phyloP scores from a whole-genome alignment of 2,113 vertebrate species.

The Callospermophilus lateralis region DNA sequence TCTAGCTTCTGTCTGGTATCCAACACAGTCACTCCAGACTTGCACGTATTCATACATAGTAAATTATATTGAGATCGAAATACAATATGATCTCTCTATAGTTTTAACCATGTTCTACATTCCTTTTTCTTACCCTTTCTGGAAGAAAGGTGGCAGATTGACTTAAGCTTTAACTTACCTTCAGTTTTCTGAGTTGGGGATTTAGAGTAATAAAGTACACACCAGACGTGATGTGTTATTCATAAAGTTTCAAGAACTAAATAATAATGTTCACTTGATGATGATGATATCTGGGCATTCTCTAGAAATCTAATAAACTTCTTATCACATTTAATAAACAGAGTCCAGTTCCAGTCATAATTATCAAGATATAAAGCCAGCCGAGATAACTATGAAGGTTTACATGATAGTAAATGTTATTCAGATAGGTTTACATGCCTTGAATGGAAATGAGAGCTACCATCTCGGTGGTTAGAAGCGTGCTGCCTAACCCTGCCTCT shows the following conservation, averaged over 20 bases:
- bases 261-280: constrained; percentile 9
- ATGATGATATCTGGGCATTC: constrained; percentile 55
- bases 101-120: neutral
- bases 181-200: neutral
- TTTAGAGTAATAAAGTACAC: neutral
- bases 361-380: constrained; percentile 70
- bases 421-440: constrained; percentile 62
- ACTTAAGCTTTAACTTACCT: neutral
- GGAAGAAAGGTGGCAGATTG: neutral
- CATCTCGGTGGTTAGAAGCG: neutral
- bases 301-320: constrained; percentile 70
- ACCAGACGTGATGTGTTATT: neutral
- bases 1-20: neutral
- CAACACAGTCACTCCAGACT: neutral
- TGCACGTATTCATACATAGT: neutral
- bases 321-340: constrained; percentile 75
- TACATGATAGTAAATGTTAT: constrained; percentile 67
- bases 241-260: constrained; percentile 33
- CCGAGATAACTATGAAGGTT: constrained; percentile 60
- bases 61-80: neutral
- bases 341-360: constrained; percentile 58
- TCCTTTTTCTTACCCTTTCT: neutral
- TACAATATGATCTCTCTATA: neutral
- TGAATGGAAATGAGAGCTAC: constrained; percentile 65
- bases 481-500: neutral